Evolutionary conservation across 2,797 vertebrate species (phyloP).

Genomic region (Propithecus deckenii): DNA sequence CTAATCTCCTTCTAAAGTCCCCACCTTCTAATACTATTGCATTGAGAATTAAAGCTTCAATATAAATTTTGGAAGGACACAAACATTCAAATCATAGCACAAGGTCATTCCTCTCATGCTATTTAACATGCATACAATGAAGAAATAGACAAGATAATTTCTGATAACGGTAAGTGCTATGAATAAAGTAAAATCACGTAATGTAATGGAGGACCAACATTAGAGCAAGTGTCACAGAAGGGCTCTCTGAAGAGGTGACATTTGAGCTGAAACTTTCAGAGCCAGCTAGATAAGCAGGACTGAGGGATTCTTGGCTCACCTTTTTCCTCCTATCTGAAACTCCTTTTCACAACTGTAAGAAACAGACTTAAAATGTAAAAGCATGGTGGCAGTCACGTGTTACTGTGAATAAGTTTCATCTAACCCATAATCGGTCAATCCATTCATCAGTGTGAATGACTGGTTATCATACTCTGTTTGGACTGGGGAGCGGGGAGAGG

Average conservation of each 20-base stretch:
- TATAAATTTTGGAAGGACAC: not conserved
- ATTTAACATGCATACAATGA: not conserved
- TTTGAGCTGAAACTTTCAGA: not conserved
- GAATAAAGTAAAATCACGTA: not conserved
- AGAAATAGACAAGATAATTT: not conserved
- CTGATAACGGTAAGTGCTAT: not conserved
- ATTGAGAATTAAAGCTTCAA: not conserved
- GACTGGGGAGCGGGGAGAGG: not conserved
- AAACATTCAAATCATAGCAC: not conserved
- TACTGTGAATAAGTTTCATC: not conserved
- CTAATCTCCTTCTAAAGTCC: not conserved
- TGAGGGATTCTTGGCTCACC: not conserved
- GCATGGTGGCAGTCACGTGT: not conserved
- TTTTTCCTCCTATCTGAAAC: not conserved
- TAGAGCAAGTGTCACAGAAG: not conserved
- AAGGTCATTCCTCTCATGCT: not conserved
- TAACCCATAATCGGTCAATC: not conserved
- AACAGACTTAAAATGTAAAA: not conserved
- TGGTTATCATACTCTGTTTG: not conserved
- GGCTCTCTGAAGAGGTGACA: not conserved
- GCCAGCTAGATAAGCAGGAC: not conserved
- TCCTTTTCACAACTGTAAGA: not conserved
- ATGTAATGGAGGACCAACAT: not conserved
- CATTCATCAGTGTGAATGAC: not conserved
- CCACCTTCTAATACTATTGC: not conserved